These are phyloP conservation scores for Poeciliopsis presidionis DNA, from an alignment of 2,797 vertebrate genomes.

Conservation along the genomic window DNA sequence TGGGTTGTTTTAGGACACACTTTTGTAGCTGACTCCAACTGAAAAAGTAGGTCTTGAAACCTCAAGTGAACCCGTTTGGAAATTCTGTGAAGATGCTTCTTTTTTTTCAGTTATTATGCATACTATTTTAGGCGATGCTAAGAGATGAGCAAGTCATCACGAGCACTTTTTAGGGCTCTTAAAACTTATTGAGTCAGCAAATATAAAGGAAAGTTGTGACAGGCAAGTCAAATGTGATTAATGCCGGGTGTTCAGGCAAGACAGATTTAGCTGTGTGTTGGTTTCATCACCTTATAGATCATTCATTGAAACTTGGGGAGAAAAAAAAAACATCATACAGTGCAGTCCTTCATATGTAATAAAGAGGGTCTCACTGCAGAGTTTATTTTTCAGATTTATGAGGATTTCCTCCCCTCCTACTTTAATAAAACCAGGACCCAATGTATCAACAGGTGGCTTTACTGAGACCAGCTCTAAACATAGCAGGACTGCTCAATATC, in stretches of 20 bases:
- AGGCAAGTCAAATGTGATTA: background rate
- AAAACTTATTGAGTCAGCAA: constrained; percentile 3
- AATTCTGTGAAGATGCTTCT: background rate
- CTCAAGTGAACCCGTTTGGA: constrained; percentile 19
- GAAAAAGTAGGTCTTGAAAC: constrained; percentile 8
- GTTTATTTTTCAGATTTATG: constrained; percentile 1
- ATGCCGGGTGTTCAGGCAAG: background rate
- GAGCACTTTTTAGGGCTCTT: background rate
- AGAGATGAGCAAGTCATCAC: background rate
- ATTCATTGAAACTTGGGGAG: background rate
- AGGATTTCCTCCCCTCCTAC: constrained; percentile 20
- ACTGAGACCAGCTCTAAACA: constrained; percentile 16
- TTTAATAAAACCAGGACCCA: constrained; percentile 17
- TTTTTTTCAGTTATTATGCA: background rate
- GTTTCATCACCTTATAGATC: background rate
- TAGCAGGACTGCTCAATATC: constrained; percentile 25
- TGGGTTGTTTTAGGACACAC: background rate
- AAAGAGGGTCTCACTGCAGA: background rate
- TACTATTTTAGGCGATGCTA: background rate
- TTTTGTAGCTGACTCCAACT: background rate
- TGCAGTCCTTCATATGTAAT: background rate
- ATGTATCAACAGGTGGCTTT: constrained; percentile 70
- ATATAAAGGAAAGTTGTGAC: background rate
- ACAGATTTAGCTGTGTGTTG: background rate
- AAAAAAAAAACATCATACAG: background rate